phyloP scores from a whole-genome alignment of 1,140 invertebrate genomes.

The Microplitis demolitor region DNA sequence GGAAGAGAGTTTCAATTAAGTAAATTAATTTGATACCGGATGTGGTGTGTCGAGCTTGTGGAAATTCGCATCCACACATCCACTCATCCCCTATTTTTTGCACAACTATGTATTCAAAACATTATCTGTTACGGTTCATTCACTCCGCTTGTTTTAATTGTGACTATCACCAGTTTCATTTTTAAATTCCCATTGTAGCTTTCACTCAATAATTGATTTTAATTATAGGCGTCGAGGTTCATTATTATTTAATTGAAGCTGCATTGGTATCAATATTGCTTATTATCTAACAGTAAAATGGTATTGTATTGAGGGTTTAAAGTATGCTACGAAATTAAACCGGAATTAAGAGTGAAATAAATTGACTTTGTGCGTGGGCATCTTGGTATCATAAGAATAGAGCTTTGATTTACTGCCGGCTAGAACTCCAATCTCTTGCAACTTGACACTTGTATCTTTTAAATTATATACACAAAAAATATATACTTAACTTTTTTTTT shows the following conservation, averaged over 20 bases:
- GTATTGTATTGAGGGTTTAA: not conserved
- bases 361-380: slow-evolving; percentile 11
- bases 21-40: slow-evolving; percentile 32
- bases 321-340: not conserved
- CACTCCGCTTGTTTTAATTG: no score
- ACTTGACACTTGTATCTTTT: not conserved
- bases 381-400: not conserved
- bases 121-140: no score
- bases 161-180: no score
- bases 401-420: slow-evolving; percentile 12
- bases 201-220: no score
- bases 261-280: not conserved
- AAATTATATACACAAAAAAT: no score
- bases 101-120: no score
- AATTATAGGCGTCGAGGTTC: no score
- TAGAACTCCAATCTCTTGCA: slow-evolving; percentile 7
- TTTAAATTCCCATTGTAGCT: no score
- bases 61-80: slow-evolving; percentile 3
- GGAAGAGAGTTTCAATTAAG: slow-evolving; percentile 26
- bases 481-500: not conserved
- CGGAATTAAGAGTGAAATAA: slow-evolving; percentile 3
- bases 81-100: not conserved
- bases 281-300: not conserved
- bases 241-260: no score
- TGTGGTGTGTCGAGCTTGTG: slow-evolving; percentile 16